phyloP scores from a whole-genome alignment of 23 tunicate genomes.

The Phallusia fumigata region DNA sequence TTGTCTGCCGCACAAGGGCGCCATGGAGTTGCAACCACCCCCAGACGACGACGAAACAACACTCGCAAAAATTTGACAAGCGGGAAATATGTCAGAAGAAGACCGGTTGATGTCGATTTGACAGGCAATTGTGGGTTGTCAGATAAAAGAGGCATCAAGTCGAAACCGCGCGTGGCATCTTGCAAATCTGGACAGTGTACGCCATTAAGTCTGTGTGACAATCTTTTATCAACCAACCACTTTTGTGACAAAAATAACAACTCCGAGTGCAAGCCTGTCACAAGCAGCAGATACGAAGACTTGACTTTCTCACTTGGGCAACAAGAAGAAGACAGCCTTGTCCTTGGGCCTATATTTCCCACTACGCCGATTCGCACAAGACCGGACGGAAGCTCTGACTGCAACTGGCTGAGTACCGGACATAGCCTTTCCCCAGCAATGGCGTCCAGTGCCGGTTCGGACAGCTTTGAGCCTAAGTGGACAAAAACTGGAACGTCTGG shows the following conservation, averaged over 20 bases:
- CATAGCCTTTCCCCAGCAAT: neutral
- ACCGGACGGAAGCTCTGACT: neutral
- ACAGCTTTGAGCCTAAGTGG: neutral
- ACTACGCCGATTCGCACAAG: neutral
- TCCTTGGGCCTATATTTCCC: neutral
- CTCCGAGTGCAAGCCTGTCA: neutral
- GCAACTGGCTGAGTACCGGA: neutral
- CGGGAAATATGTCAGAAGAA: neutral
- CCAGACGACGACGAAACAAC: neutral
- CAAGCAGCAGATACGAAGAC: neutral
- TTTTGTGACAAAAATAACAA: conserved; percentile 1
- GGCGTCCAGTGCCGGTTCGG: neutral
- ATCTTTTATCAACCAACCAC: neutral
- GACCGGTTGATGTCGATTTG: neutral
- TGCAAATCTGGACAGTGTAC: neutral
- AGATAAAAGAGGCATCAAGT: neutral
- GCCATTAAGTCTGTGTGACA: neutral
- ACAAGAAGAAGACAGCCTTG: neutral
- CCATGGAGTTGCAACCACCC: neutral
- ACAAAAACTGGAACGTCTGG: too few species aligned
- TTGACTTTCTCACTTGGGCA: neutral
- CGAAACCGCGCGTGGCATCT: neutral
- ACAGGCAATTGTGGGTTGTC: neutral
- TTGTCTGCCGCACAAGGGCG: neutral
- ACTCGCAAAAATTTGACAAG: neutral